Conservation (phyloP, 2,113 vertebrate species). For the Psilopsiagon aurifrons region DNA sequence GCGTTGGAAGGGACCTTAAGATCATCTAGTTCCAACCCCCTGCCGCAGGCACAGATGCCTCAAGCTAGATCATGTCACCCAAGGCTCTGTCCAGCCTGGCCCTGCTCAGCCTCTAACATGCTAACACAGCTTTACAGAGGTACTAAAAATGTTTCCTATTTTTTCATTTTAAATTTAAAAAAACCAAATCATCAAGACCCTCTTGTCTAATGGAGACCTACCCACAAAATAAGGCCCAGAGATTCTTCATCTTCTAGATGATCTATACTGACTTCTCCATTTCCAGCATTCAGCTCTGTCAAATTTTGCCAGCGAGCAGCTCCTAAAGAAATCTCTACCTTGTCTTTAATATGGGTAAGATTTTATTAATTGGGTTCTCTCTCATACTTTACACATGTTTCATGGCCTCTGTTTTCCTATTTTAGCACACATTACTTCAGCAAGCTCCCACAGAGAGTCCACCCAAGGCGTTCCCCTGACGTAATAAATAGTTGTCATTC, state of each 20-base stretch:
- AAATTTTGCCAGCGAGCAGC: background rate
- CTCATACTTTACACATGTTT: fast-evolving
- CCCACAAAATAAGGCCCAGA: background rate
- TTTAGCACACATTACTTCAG: background rate
- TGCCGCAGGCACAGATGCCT: background rate
- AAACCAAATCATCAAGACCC: background rate
- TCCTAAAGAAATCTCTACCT: background rate
- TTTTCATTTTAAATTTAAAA: background rate
- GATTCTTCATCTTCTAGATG: background rate
- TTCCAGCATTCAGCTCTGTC: background rate
- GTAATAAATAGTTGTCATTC: background rate
- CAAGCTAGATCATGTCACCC: background rate
- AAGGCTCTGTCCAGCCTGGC: background rate
- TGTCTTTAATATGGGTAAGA: background rate
- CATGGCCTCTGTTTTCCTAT: background rate
- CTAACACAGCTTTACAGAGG: background rate
- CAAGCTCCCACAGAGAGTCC: background rate
- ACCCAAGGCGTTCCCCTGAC: background rate
- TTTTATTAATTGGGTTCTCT: background rate
- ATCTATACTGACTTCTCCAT: background rate
- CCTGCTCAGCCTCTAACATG: background rate
- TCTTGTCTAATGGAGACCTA: background rate
- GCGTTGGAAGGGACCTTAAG: background rate
- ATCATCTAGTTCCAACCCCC: background rate
- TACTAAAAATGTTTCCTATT: background rate